Base-by-base conservation (phyloP, 2,113 vertebrate species). In the Melanostigma gelatinosum region DNA sequence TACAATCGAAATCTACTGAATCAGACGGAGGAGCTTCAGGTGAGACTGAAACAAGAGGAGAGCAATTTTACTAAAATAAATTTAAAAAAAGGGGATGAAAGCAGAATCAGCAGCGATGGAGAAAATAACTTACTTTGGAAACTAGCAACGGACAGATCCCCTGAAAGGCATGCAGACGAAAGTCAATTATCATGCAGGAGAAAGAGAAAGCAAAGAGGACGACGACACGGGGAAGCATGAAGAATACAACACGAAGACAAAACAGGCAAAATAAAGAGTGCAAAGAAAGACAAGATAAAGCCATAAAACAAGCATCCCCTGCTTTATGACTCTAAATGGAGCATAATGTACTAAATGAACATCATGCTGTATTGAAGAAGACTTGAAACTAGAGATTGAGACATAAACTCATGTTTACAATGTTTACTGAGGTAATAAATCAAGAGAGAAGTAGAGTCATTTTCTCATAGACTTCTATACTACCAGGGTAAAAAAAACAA, bases 61-160 rank as follows among this genome's bases (percentile, higher is more conserved):
- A 8, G 20, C 2, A 22, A 8, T 22, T n/a, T 9, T 8, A 22
- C 18, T 2, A 7, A 54, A 11, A 0, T 0, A 24, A 55, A 9
- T 24, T 24, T 24, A 1, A 10, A n/a, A 52, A 6, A 52, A 18
- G 27, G 1, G 12, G 57, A 16, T 58, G 12, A 40, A 48, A 27
- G 8, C 34, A 32, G 2, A 29, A 50, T 22, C 0, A 58, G 29
- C 48, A 18, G 48, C 7, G 16, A 50, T 27, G 36, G 58, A 80
- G 34, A 79, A 5, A 58, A 13, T 55, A 92, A 96, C 96, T 97
- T 97, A 97, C 96, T 96, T 93, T 96, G 96, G 85, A 96, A 96
- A 95, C 96, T 96, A 96, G 96, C 96, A 96, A 96, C 75, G 91
- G 95, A 97, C 93, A 97, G 94, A 94, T 97, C 96, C 88, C 95